Evolutionary conservation across 2,797 vertebrate genomes (phyloP), one percentile per base, ranked within the genome.

Genomic region (Pelodytes ibericus): DNA sequence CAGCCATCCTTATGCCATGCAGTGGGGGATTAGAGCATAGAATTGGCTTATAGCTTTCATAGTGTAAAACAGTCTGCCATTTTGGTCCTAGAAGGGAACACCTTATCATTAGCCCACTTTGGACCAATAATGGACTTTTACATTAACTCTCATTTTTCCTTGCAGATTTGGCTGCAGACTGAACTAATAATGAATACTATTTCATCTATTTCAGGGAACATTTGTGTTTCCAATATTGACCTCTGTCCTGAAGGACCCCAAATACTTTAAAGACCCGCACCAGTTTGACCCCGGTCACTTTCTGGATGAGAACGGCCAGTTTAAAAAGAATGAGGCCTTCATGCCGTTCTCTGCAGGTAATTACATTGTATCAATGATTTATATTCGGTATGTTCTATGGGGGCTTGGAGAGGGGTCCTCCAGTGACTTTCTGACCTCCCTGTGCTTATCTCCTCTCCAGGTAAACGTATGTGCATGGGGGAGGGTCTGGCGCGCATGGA

Each of bases 311-410:
- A 77, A 77, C 30, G 49, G 68, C 11, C 22, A 22, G 4, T 71
- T 77, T 59, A 77, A 77, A 51, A 77, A 71, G 27, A 71, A n/a
- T 47, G 65, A 73, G 88, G 75, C 75, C 9, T 77, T 77, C 18
- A 58, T 71, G 24, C 59, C 49, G 30, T 76, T 92, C 84, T 93
- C 93, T 8, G 51, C 86, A 2, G 87, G 89, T 15, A 51, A 53
- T 47, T 15, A 13, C 16, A 47, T 47, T 47, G 44, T 47, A 13
- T 53, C 20, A 53, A 11, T 53, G n/a, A 24, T 11, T 5, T 1
- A 22, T 53, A 53, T 53, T 53, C 6, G 24, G 7, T 22, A 8
- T 24, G 24, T 3, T 44, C 41, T 11, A 16, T 44, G 49, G 49
- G 24, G 10, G 44, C 4, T 47, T 47, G 44, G 4, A 1, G 49